Evolutionary conservation across 1,140 invertebrate species (phyloP), one percentile per base, ranked within the genome.

Genomic region (Drosophila busckii): DNA sequence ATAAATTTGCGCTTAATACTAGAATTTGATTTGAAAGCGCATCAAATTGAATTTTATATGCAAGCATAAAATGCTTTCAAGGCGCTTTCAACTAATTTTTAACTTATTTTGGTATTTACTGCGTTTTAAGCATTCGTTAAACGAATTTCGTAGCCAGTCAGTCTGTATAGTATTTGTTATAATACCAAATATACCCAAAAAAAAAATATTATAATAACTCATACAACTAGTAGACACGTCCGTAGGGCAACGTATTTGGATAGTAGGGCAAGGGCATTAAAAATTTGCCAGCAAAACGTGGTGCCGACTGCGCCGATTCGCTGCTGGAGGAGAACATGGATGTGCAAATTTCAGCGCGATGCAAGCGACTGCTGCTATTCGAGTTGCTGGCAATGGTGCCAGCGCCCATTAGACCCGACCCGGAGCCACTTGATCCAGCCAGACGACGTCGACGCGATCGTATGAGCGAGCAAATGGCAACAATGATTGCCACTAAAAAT

Each of bases 401-500:
- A 29, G 37, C 38, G 25, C 48, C 66, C 4, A 42, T 49, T 2
- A 65, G 17, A 4, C 54, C 48, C n/a, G 78, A 6, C 0, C 56
- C 64, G 20, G 63, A 13, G 1, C 63, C 59, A 19, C 16, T 13
- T n/a, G 63, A 50, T 7, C 54, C 56, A 2, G 55, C 67, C 2
- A 45, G 53, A 26, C 69, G 53, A 2, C 86, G 82, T 4, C 75
- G 63, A 67, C 91, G 89, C 4, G 90, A 89, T 82, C 89, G 88
- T 37, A 93, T 89, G 26, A 93, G 84, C 1, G 91, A 92, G 12
- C 90, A 90, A 42, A 92, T 90, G 7, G 92, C 91, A 2, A 93
- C 90, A 10, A 91, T 89, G 1, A 93, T 89, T 1, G 92, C 92
- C 20, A 90, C 88, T 2, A 93, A 80, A 66, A 93, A 92, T 35